Base-by-base conservation (phyloP, 2,113 vertebrate genomes). In the Grammomys dolichurus region DNA sequence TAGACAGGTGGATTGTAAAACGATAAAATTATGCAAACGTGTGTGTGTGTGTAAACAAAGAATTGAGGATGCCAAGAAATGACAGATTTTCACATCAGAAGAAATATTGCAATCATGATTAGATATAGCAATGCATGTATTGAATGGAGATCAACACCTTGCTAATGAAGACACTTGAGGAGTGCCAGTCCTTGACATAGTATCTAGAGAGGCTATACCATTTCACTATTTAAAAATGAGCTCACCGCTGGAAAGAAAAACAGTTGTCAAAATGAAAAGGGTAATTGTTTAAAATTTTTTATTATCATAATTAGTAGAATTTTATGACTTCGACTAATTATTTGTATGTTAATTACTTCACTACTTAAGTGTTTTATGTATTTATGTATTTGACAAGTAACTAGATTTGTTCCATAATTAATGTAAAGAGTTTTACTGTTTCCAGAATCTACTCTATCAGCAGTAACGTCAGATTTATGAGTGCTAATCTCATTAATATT, bases 401-500 rank as follows among this genome's bases (percentile, higher is more conserved):
- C 28, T 46, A 0, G 4, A 94, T 94, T 90, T 95, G 28, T 51
- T 96, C 46, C 43, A 48, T 95, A 95, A 97, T 86, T 96, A 95
- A 95, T 84, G 17, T 94, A 93, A 75, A 96, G 48, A 91, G 65
- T 94, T 96, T 96, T 95, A 95, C 43, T 94, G 14, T 94, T 96
- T 93, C 67, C 80, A 96, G 54, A 97, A 96, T 94, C 89, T 89
- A 92, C 85, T 93, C 76, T 93, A 90, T 93, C 73, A 94, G 75
- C 76, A 93, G 69, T 96, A 96, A 78, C 26, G 67, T 81, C 76
- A 96, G 80, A 96, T 94, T 95, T 96, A 97, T 87, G 84, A 95
- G 63, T 63, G n/a, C 43, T 94, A 94, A 96, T 97, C 85, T 96
- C 48, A 95, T 96, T 92, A 92, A 95, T 95, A 97, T 96, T 93